Evolutionary conservation across 2,797 vertebrate genomes (phyloP).

Genomic region (Mionectes olivaceus): DNA sequence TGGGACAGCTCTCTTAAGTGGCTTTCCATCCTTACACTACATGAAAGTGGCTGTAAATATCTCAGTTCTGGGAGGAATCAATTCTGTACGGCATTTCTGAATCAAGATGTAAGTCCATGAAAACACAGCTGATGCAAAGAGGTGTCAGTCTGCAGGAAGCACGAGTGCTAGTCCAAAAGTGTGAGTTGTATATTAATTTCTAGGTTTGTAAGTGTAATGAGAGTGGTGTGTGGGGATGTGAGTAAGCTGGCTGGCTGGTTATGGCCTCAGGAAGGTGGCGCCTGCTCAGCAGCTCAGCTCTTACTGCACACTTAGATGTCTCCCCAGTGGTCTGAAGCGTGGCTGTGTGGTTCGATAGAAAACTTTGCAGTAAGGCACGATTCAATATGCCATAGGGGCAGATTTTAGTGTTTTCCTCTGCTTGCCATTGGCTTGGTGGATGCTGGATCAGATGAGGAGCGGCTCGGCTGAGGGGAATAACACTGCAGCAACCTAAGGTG

Average conservation of each 20-base stretch:
- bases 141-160: background rate
- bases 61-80: background rate
- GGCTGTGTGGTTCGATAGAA: background rate
- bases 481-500: background rate
- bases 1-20: background rate
- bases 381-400: fast-evolving
- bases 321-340: fast-evolving
- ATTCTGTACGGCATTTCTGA: background rate
- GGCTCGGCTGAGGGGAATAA: background rate
- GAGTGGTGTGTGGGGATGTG: background rate
- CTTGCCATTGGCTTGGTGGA: background rate
- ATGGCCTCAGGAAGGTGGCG: background rate
- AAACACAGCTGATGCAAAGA: background rate
- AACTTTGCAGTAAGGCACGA: background rate
- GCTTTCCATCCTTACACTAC: background rate
- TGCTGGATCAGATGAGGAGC: background rate
- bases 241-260: background rate
- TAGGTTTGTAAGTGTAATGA: background rate
- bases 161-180: fast-evolving
- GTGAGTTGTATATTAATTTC: background rate
- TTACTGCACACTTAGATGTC: background rate
- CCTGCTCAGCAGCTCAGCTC: background rate
- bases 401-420: background rate
- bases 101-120: background rate
- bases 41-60: background rate